These are phyloP conservation scores for Heliconius nattereri DNA, from an alignment of 1,140 invertebrate species.

Conservation along the genomic window DNA sequence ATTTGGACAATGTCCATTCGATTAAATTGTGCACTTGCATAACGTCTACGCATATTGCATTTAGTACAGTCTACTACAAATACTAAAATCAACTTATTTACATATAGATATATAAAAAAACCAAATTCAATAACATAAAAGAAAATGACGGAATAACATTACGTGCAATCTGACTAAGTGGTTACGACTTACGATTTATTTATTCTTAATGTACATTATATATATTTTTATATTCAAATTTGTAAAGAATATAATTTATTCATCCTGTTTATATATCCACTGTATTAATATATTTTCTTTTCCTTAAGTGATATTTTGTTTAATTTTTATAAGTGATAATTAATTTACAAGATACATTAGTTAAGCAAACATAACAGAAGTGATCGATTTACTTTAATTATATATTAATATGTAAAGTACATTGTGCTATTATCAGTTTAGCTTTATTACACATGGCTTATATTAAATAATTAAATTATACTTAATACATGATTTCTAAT, in stretches of 20 bases:
- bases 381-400: not conserved
- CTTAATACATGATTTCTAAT: not conserved
- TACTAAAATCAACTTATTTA: conserved; percentile 4
- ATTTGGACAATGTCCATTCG: conserved; percentile 61
- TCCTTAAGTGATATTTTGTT: too few relatives aligned
- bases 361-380: not conserved
- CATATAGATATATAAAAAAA: not conserved
- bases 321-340: too few relatives aligned
- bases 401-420: conserved; percentile 3
- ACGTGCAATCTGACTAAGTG: not conserved
- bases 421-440: conserved; percentile 1
- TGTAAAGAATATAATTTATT: too few relatives aligned
- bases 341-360: not conserved
- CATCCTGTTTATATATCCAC: too few relatives aligned
- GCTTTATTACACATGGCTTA: not conserved
- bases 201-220: not conserved
- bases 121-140: conserved; percentile 8
- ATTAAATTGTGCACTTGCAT: conserved; percentile 58
- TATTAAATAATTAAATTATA: conserved; percentile 1
- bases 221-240: too few relatives aligned
- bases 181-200: not conserved
- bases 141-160: not conserved
- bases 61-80: not conserved
- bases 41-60: conserved; percentile 40
- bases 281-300: too few relatives aligned